Evolutionary conservation across 2,113 vertebrate species (phyloP), one percentile per base, ranked within the genome.

Genomic region (Perca flavescens): DNA sequence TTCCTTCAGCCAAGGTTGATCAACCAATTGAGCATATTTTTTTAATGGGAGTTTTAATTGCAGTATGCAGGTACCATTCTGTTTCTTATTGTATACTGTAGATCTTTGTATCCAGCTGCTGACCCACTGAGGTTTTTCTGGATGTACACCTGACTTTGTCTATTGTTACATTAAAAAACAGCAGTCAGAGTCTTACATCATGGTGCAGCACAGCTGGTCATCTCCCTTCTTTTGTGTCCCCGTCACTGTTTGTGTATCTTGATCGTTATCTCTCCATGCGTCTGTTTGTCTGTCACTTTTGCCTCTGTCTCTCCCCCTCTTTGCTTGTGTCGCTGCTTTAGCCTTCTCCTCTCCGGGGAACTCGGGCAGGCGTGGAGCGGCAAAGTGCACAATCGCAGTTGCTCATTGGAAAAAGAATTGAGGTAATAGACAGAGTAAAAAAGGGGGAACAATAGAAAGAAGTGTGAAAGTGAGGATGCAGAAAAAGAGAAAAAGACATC

Each of bases 341-440:
- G 82, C 78, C 75, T 36, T 57, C 66, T 49, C 28, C 25, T 89
- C 89, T 90, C 87, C 63, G 9, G 85, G 85, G 88, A 92, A 64
- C 75, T 60, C 61, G 67, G 82, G 70, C 84, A 84, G 85, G 53
- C 72, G 50, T 61, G 72, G 73, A 83, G 76, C 77, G 14, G 74
- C 86, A 91, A 90, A 93, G 85, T 90, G 89, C 86, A 90, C 90
- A 90, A 85, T 92, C 86, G 83, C 81, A 69, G 83, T 77, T 81
- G 86, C 88, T 92, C 89, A 86, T 80, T 82, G 85, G 74, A 84
- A 88, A 56, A 53, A 79, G 60, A 74, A 77, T 72, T 47, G 67
- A 87, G 84, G 91, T 84, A 86, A 87, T 80, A 81, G 40, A 76
- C 73, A 81, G 62, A 70, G 6, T 21, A 14, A 28, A 43, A 11